Conservation (phyloP, 2,888 invertebrate genomes). For the Opisthograptis luteolata region DNA sequence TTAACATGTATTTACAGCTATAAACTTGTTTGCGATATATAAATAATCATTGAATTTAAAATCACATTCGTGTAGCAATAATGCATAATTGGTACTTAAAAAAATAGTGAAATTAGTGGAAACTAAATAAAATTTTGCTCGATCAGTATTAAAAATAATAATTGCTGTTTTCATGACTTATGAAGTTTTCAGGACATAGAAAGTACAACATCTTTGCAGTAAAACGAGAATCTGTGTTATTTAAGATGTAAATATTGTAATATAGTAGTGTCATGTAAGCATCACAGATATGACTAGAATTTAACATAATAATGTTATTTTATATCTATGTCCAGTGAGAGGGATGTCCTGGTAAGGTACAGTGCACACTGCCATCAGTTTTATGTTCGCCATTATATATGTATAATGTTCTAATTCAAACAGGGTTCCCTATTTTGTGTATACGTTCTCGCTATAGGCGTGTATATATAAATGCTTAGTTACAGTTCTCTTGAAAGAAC, state of each 20-base stretch:
- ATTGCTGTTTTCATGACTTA: constrained; percentile 39
- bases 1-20: constrained; percentile 19
- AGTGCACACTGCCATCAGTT: neutral
- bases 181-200: constrained; percentile 14
- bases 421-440: constrained; percentile 20
- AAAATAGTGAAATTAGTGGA: constrained; percentile 4
- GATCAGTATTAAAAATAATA: constrained; percentile 59
- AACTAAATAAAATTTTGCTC: constrained; percentile 23
- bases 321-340: constrained; percentile 1
- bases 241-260: constrained; percentile 57
- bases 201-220: constrained; percentile 53
- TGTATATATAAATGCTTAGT: neutral
- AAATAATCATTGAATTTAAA: neutral
- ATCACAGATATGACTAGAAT: constrained; percentile 50
- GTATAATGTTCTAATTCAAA: constrained; percentile 16
- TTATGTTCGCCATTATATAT: constrained; percentile 7
- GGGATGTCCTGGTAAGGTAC: neutral
- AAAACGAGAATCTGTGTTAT: constrained; percentile 53
- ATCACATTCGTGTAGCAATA: constrained; percentile 7
- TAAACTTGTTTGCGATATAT: constrained; percentile 9
- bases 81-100: constrained; percentile 26
- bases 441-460: constrained; percentile 18
- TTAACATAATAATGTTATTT: constrained; percentile 6
- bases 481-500: constrained; percentile 12
- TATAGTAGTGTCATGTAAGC: constrained; percentile 44